Evolutionary conservation across 1,140 invertebrate species (phyloP).

Genomic region (Ylistrum balloti): DNA sequence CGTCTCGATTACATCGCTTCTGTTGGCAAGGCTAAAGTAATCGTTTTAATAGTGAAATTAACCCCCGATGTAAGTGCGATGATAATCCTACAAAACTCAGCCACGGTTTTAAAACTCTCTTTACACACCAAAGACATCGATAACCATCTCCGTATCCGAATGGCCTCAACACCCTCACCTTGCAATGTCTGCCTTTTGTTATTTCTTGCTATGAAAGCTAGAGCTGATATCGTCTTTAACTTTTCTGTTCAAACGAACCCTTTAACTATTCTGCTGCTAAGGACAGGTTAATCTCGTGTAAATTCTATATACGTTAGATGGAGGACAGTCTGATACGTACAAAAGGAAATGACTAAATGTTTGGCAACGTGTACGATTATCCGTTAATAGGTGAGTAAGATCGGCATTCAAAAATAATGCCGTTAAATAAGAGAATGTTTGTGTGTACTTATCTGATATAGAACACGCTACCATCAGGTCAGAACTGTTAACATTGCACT

Average conservation of each 20-base stretch:
- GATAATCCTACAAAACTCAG: constrained; percentile 18
- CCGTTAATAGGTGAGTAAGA: neutral
- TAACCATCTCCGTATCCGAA: neutral
- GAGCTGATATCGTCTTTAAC: neutral
- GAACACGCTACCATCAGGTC: neutral
- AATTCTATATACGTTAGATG: neutral
- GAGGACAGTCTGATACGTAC: neutral
- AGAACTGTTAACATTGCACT: neutral
- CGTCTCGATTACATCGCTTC: constrained; percentile 4
- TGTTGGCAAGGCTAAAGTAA: constrained; percentile 21
- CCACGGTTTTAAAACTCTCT: neutral
- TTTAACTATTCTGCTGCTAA: neutral
- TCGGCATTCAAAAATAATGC: neutral
- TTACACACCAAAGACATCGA: constrained; percentile 2
- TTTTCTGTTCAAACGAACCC: neutral
- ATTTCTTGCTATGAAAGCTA: neutral
- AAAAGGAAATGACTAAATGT: neutral
- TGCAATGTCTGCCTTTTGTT: neutral
- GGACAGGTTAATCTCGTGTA: neutral
- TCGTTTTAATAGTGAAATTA: constrained; percentile 36
- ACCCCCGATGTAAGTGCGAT: constrained; percentile 31
- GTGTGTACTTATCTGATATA: neutral
- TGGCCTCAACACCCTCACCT: neutral
- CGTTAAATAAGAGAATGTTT: constrained; percentile 16
- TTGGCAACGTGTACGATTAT: constrained; percentile 5